phyloP scores from a whole-genome alignment of 2,888 invertebrate species.

The Muschampia plurimacula region DNA sequence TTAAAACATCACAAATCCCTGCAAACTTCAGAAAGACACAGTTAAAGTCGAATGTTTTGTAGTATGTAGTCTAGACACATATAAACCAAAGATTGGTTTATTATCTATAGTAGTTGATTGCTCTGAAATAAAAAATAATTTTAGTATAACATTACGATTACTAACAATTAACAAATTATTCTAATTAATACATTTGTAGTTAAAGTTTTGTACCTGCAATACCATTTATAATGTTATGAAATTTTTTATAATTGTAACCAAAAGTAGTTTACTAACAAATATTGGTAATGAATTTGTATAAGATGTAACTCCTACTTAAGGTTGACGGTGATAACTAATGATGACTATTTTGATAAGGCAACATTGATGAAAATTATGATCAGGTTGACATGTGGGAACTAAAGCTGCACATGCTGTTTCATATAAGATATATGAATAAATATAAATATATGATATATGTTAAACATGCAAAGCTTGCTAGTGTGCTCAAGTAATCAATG shows the following conservation, averaged over 20 bases:
- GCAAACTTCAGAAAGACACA: conserved; percentile 15
- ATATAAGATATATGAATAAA: too few species aligned
- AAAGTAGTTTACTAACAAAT: conserved; percentile 19
- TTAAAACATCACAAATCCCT: background rate
- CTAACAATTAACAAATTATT: conserved; percentile 27
- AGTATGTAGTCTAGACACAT: conserved; percentile 26
- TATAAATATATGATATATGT: too few species aligned
- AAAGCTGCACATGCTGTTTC: background rate
- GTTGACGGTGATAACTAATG: conserved; percentile 14
- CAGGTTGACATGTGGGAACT: background rate
- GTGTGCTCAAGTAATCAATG: too few species aligned
- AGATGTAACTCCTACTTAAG: conserved; percentile 29
- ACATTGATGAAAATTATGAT: background rate
- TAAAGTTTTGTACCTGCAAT: conserved; percentile 64
- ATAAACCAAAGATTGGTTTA: conserved; percentile 37
- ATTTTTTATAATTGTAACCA: conserved; percentile 30
- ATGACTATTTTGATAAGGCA: conserved; percentile 13
- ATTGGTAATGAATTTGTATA: conserved; percentile 25
- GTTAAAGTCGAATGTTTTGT: conserved; percentile 7
- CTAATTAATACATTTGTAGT: conserved; percentile 45
- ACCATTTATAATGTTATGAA: conserved; percentile 47
- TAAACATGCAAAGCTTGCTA: too few species aligned
- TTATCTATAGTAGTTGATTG: conserved; percentile 12
- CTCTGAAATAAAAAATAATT: conserved; percentile 13
- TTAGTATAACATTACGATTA: conserved; percentile 11